Evolutionary conservation across 1,140 invertebrate genomes (phyloP), one percentile per base, ranked within the genome.

Genomic region (Neodiprion pinetum): DNA sequence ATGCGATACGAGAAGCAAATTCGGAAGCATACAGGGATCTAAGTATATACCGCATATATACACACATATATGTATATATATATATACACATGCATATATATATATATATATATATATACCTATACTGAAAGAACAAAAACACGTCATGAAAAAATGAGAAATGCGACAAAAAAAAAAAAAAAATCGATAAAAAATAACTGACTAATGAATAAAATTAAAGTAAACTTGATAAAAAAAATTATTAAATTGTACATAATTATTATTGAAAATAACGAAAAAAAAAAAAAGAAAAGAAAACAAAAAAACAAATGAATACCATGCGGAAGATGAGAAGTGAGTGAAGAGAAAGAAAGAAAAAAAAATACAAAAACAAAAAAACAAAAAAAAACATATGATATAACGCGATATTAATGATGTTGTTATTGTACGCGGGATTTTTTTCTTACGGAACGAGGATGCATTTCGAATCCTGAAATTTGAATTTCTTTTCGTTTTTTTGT

Each of bases 21-120:
- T 88, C 87, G 87, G 87, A 88, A 86, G 81, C 83, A 88, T 89
- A 89, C 88, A 89, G 88, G 88, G 88, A 88, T 86, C 77, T 80
- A 80, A 80, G 80, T 80, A 79, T 80, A 81, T 78, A 40, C 49
- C 71, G 68, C 50, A 74, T 75, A 70, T 70, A 80, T 75, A 71
- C 2, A 40, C 5, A 40, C 5, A 40, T 40, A 2, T 5, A 75
- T 81, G 75, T 75, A 67, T 77, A 72, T 76, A 78, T 76, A 47
- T 61, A 81, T 73, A 21, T 21, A 21, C 69, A 28, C 66, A 78
- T 78, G 79, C 71, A 61, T 61, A 75, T 69, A 75, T 69, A 76
- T 21, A 21, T 21, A 21, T 21, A 21, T 21, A 21, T 21, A 21
- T 21, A 21, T 21, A 17, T 1, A 17, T 17, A 21, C 17, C 17